Evolutionary conservation across 2,113 vertebrate genomes (phyloP).

Genomic region (Calyptommatus sinebrachiatus): DNA sequence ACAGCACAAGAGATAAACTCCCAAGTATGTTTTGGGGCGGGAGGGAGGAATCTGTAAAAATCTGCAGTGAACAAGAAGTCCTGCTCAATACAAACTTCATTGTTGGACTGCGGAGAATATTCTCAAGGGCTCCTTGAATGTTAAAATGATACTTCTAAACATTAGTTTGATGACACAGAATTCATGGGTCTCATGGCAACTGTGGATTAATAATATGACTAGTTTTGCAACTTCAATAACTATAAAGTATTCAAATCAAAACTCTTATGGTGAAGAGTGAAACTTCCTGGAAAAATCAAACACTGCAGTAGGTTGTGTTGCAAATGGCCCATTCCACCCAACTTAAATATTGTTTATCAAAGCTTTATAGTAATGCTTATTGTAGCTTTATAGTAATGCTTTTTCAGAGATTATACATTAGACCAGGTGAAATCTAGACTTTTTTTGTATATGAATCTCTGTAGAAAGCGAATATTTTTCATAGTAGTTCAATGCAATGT

Average conservation of each 20-base stretch:
- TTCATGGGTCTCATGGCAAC: background rate
- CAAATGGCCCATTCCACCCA: too few species aligned
- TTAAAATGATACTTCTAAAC: background rate
- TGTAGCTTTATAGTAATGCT: too few species aligned
- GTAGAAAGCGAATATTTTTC: too few species aligned
- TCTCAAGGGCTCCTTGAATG: background rate
- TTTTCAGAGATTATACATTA: too few species aligned
- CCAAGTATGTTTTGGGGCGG: constrained; percentile 55
- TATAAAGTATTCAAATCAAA: background rate
- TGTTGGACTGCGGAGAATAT: background rate
- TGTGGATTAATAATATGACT: background rate
- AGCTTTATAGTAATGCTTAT: too few species aligned
- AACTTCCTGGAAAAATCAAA: too few species aligned
- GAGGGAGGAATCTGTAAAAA: background rate
- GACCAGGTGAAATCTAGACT: too few species aligned
- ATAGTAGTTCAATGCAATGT: too few species aligned
- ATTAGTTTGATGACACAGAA: background rate
- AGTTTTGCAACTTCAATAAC: background rate
- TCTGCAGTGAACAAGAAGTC: background rate
- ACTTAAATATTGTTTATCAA: too few species aligned
- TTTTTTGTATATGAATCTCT: too few species aligned
- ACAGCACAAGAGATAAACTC: constrained; percentile 53
- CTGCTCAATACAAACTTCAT: background rate
- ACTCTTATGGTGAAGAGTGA: too few species aligned
- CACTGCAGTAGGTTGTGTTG: too few species aligned